Evolutionary conservation across 2,113 vertebrate species (phyloP), one percentile per base, ranked within the genome.

Genomic region (Hippocampus barbouri): DNA sequence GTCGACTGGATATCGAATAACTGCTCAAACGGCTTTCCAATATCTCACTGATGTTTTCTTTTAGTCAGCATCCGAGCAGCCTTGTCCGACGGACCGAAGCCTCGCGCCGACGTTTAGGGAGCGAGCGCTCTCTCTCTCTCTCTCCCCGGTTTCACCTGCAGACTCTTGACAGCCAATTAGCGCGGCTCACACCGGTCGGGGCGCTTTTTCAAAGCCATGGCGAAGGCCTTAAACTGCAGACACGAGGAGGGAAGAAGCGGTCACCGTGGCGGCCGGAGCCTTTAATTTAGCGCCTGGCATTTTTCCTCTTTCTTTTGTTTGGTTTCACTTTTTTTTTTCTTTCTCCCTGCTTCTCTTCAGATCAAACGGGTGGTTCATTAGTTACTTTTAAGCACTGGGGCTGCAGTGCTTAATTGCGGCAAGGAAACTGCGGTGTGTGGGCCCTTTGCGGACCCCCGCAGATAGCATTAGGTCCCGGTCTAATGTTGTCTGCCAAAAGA

Each of bases 251-350:
- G 72, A 83, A 81, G 79, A 73, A 68, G 80, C 30, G 82, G 84
- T 90, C 86, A 80, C 87, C 89, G 85, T 89, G 83, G 86, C 79
- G 60, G 86, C 45, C n/a, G 14, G 20, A 23, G 74, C 75, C 76
- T 77, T 83, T 83, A 76, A 82, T 85, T 76, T 49, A 77, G 79
- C 63, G 65, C 70, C 79, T 80, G 84, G 80, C 84, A 82, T 86
- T 84, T 8, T 67, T 23, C 63, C 63, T 20, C 38, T 56, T 51
- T 23, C 51, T 27, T 34, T 60, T 38, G 8, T 34, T 38, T 34
- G 30, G 30, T 34, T 34, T 34, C 4, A 34, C 30, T 30, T 25
- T 38, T 41, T 27, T 63, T 65, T 47, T 54, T 1, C 15, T 6
- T 3, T 16, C 14, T 53, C 51, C 51, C 49, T 64, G 0, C 30